Evolutionary conservation across 2,113 vertebrate genomes (phyloP), one percentile per base, ranked within the genome.

Genomic region (Rhineura floridana): DNA sequence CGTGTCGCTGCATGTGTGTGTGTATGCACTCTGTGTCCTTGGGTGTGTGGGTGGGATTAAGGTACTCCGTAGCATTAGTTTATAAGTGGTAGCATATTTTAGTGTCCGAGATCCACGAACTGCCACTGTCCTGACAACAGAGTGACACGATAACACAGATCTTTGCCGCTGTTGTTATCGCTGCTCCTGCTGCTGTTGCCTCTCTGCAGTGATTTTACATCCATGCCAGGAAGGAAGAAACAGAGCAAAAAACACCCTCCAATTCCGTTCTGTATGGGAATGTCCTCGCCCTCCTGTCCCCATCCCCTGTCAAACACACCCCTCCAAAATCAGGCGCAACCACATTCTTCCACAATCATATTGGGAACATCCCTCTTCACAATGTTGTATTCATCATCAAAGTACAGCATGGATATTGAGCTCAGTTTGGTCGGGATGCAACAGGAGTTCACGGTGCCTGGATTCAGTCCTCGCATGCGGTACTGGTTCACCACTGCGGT

Each of bases 331-430:
- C 98, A 99, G 91, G 99, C 98, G 5, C 99, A 99, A 94, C 99
- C 99, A 36, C 99, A 99, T 96, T 99, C 99, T 96, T 99, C 99
- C 97, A 99, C 99, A 33, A 99, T 99, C 99, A 99, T 99, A 96
- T 99, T 99, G 96, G 98, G 98, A 93, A 99, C 99, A 19, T 99
- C 99, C 92, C 98, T 97, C 96, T 99, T 99, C 90, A 99, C 98
- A 46, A 99, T 99, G 97, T 99, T 99, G 97, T 99, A 99, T 93
- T 99, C 99, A 44, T 99, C 99, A 25, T 99, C 99, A n/a, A 99
- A 99, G 97, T 99, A 99, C 90, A 99, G 98, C 99, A 99, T 99
- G 94, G 99, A 99, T 98, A 99, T 99, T 91, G 98, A 99, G 96
- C 99, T 99, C 94, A 99, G 98, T 95, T 99, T 99, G 95, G 99